Evolutionary conservation across 2,888 invertebrate genomes (phyloP), one percentile per base, ranked within the genome.

Genomic region (Lapara coniferarum): DNA sequence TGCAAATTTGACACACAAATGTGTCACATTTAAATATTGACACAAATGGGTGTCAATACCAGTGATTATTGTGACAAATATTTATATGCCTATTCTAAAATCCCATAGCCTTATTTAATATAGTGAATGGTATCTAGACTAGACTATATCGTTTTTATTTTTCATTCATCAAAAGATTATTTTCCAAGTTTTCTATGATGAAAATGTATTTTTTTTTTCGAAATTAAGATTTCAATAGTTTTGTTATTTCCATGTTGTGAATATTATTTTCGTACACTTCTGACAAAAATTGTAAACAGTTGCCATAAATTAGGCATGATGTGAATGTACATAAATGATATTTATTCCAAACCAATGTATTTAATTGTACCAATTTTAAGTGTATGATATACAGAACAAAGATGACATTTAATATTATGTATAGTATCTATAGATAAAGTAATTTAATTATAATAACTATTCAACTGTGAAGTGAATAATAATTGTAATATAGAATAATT

Each of bases 391-490:
- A 63, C 16, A 49, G 63, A 63, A 63, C 63, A 63, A 63, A 63
- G 63, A 63, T 46, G 63, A 63, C 49, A 63, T 49, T 63, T 63
- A 56, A 55, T 56, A 37, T 67, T 56, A 12, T 67, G 55, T 56
- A 57, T 81, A 82, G 75, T 74, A 72, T 2, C 25, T 25, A 25
- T 75, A 78, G 72, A 76, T 37, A 37, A 37, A 37, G 2, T 37
- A 37, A 37, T 37, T 71, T 73, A 37, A 51, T 69, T 52, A 51
- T 69, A 67, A 71, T 75, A 77, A 77, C 82, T 81, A 74, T 82
- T 81, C 80, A 80, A 83, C 84, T 81, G 81, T 83, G 82, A 85
- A 84, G 81, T 80, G 80, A 84, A 83, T 81, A 84, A 83, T 81
- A 81, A 83, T 81, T 76, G 77, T 83, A 84, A 79, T 81, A 81